Evolutionary conservation across 2,113 vertebrate species (phyloP).

Genomic region (Pituophis catenifer): DNA sequence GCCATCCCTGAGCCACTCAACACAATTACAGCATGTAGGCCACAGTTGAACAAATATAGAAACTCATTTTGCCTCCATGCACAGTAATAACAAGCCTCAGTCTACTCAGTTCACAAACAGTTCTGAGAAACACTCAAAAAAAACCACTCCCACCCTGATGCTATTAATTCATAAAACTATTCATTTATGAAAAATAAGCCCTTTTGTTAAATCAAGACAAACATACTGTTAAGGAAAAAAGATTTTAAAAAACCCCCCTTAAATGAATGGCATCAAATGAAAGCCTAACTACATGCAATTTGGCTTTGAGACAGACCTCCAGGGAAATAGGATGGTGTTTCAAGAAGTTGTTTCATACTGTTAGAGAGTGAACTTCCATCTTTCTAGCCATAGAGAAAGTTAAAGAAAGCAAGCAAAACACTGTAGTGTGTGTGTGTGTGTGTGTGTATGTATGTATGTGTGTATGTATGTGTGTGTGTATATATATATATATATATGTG

Average conservation of each 20-base stretch:
- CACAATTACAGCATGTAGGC: background rate
- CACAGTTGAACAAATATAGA: background rate
- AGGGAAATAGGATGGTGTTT: background rate
- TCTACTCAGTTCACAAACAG: background rate
- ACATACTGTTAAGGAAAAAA: slow-evolving; percentile 10
- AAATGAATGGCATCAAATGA: slow-evolving; percentile 2
- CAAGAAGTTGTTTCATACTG: background rate
- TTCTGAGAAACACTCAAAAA: background rate
- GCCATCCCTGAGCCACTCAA: background rate
- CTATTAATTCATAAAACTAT: background rate
- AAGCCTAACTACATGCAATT: slow-evolving; percentile 7
- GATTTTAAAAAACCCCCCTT: background rate
- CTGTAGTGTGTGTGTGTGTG: background rate
- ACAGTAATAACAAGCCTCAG: background rate
- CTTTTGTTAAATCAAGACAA: background rate
- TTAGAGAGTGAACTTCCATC: background rate
- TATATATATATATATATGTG: too few relatives aligned
- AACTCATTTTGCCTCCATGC: background rate
- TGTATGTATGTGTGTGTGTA: background rate
- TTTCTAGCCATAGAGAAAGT: background rate
- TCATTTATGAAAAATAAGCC: background rate
- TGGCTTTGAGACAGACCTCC: background rate
- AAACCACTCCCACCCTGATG: background rate
- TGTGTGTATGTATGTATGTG: too few relatives aligned
- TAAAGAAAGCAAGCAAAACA: background rate